These are phyloP conservation scores for Thryonomys swinderianus DNA, from an alignment of 2,113 vertebrate genomes.

Conservation along the genomic window DNA sequence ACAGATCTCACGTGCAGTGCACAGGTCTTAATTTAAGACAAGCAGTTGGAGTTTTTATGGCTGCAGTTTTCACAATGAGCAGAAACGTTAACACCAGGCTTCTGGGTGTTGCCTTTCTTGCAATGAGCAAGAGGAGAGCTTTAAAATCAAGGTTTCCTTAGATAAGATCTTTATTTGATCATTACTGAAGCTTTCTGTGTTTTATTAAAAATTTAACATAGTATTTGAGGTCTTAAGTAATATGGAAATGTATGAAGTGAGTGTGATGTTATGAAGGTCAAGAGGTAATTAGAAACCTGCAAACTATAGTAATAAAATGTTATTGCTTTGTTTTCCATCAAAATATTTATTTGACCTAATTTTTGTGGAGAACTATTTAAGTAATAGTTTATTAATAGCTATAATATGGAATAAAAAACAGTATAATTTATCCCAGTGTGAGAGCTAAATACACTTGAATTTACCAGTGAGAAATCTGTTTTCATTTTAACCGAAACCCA, in stretches of 20 bases:
- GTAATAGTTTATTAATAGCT: conserved; percentile 50
- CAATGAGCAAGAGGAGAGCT: conserved; percentile 86
- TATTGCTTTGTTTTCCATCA: conserved; percentile 63
- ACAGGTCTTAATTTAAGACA: conserved; percentile 88
- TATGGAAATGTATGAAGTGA: background rate
- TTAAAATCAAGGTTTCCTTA: conserved; percentile 87
- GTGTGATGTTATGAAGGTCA: conserved; percentile 49
- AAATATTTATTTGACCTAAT: conserved; percentile 66
- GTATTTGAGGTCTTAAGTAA: conserved; percentile 83
- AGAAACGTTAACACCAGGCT: conserved; percentile 91
- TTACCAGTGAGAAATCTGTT: conserved; percentile 22
- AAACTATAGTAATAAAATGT: conserved; percentile 68
- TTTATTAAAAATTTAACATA: conserved; percentile 87
- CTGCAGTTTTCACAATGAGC: conserved; percentile 94
- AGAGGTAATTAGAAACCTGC: conserved; percentile 52
- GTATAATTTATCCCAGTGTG: background rate
- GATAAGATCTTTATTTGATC: conserved; percentile 85
- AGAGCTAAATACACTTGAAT: background rate
- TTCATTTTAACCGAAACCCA: conserved; percentile 39
- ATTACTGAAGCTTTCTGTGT: conserved; percentile 88
- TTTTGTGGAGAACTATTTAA: conserved; percentile 65
- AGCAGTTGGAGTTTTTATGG: conserved; percentile 91
- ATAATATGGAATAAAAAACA: background rate
- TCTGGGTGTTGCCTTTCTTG: conserved; percentile 89
- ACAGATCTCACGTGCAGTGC: conserved; percentile 84